Evolutionary conservation across 2,888 invertebrate species (phyloP), one percentile per base, ranked within the genome.

Genomic region (Harpalus rubripes): DNA sequence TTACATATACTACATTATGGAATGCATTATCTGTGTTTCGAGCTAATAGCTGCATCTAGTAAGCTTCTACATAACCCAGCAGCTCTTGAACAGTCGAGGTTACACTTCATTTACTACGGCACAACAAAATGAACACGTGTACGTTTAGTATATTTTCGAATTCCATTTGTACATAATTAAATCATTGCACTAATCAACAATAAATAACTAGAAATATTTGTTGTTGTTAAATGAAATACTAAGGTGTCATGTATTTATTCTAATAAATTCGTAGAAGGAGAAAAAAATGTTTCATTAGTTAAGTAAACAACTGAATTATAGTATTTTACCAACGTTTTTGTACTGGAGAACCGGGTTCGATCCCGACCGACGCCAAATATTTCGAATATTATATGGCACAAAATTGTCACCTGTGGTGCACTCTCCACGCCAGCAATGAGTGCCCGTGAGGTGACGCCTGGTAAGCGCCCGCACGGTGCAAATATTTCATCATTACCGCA

Each of bases 131-230:
- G 18, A 61, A 39, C 68, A 68, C 68, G 68, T 68, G 68, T 52
- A 12, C 44, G 44, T 52, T 32, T 32, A 32, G 32, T 26, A 39
- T 39, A 32, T 32, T 68, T 68, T 39, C 68, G n/a, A 68, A 68
- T 68, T 68, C 39, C 68, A 39, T 26, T 68, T 32, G n/a, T 68
- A 32, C 68, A 32, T 68, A 68, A 32, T 68, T 15, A 68, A 68
- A 68, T 65, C 65, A n/a, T n/a, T 65, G 22, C 16, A 10, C 12
- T 63, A 26, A 26, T 32, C 32, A 32, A 65, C 68, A 68, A 68
- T 68, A 68, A 68, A 68, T 32, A 68, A 52, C 44, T 52, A 6
- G 39, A 26, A 63, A 12, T 2, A 63, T 63, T 18, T 61, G 61
- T 61, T 18, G 4, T 18, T 61, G 0, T 22, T 61, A 5, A 61